Base-by-base conservation (phyloP, 2,797 vertebrate genomes). In the Lates japonicus region DNA sequence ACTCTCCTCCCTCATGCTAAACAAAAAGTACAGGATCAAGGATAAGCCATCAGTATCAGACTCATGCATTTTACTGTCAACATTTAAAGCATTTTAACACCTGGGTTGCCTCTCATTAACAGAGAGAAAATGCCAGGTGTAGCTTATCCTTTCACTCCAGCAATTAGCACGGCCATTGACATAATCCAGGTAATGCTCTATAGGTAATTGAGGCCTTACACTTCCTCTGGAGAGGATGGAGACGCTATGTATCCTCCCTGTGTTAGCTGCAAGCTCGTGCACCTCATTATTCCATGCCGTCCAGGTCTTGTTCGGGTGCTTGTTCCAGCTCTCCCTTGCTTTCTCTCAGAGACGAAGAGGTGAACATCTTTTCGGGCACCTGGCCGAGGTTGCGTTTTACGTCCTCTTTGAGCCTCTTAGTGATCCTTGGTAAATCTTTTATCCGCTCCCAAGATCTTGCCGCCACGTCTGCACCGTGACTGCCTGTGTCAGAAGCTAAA, bases 401-500 rank as follows among this genome's bases (percentile, higher is more conserved):
- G 54, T 66, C 73, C 65, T 82, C 46, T 81, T 39, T 7, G 33
- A 87, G 79, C 77, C n/a, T 22, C 70, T 58, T 12, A 13, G 82
- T 84, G 78, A 87, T 85, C 81, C 80, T 31, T 33, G 73, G 86
- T 87, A 84, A 88, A 92, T 79, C 81, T 81, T 82, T 69, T 57
- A 82, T 88, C 84, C 76, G 71, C 81, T 76, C 69, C 66, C 20
- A 22, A 76, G 84, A 84, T 90, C 85, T 74, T 39, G 48, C 76
- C 58, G 78, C 76, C 68, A 59, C n/a, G 17, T 87, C 74, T 68
- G 64, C 37, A 77, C 60, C 41, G 19, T 37, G 54, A 78, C 80
- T 55, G 80, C 76, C 70, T 22, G 69, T 79, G 88, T 92, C 86
- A 78, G 82, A 86, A 60, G 84, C 87, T 93, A 92, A 95, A 94